These are phyloP conservation scores for Garrulus glandarius DNA, from an alignment of 2,797 vertebrate species.

Conservation along the genomic window DNA sequence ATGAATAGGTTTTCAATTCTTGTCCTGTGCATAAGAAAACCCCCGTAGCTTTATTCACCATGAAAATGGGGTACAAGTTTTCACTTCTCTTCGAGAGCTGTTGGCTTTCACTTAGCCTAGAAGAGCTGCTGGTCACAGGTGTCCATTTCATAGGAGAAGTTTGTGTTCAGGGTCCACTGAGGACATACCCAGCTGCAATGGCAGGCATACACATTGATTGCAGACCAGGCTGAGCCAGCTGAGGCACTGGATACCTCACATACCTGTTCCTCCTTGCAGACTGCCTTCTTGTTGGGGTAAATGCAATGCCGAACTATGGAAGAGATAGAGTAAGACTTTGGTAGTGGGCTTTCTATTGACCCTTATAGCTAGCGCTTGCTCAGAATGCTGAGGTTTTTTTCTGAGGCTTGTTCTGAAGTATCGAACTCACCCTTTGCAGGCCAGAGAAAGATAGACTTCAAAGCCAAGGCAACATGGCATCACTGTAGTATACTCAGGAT, in stretches of 20 bases:
- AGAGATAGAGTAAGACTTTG: background rate
- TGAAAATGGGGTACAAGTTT: background rate
- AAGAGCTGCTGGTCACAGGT: background rate
- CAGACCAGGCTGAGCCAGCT: background rate
- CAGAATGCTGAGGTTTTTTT: accelerated
- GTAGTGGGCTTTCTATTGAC: background rate
- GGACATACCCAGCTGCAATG: background rate
- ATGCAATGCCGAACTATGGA: background rate
- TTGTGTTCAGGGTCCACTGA: background rate
- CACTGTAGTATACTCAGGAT: background rate
- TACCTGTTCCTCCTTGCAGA: background rate
- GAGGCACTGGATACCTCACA: background rate
- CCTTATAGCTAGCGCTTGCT: background rate
- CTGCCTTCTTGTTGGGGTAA: accelerated
- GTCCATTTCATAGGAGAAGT: background rate
- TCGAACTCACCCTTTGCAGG: background rate
- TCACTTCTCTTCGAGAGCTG: background rate
- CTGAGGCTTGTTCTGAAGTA: background rate
- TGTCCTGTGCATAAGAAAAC: background rate
- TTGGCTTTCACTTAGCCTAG: background rate
- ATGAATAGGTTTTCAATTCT: background rate
- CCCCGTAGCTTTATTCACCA: background rate
- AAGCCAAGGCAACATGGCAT: background rate
- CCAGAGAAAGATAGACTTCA: background rate
- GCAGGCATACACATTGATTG: background rate